These are phyloP conservation scores for Hycleus phaleratus DNA, from an alignment of 1,140 invertebrate genomes.

Conservation along the genomic window DNA sequence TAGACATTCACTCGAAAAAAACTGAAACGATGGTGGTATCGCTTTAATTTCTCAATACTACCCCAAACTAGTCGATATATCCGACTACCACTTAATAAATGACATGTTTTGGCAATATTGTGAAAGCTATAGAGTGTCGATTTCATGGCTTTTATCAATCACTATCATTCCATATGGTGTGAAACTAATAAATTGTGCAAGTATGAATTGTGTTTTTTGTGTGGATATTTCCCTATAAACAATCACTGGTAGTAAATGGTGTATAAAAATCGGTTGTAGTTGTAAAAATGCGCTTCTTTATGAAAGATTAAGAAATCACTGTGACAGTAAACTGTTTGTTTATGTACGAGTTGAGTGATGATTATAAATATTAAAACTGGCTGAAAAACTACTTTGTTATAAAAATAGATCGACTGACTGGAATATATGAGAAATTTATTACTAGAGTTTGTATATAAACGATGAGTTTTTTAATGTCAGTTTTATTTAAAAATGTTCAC, in stretches of 20 bases:
- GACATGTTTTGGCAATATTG: conserved; percentile 23
- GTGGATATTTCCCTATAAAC: conserved; percentile 21
- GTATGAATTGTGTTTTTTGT: conserved; percentile 35
- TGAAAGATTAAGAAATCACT: conserved; percentile 21
- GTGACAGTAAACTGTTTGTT: conserved; percentile 23
- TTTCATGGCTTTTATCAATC: conserved; percentile 13
- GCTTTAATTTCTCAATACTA: conserved; percentile 13
- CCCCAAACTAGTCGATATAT: conserved; percentile 7
- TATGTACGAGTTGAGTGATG: conserved; percentile 30
- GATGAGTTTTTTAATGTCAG: no score
- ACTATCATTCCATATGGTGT: conserved; percentile 32
- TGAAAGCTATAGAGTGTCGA: conserved; percentile 17
- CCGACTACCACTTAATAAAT: conserved; percentile 17
- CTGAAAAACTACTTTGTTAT: conserved; percentile 2
- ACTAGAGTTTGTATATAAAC: no score
- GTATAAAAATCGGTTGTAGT: conserved; percentile 27
- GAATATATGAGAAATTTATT: no score
- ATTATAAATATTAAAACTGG: conserved; percentile 22
- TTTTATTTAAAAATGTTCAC: no score
- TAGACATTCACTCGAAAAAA: background rate
- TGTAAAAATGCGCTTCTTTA: conserved; percentile 27
- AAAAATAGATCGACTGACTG: conserved; percentile 4
- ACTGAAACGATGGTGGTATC: background rate
- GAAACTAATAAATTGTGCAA: conserved; percentile 30
- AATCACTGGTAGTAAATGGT: no score